Base-by-base conservation (phyloP, 2,888 invertebrate genomes). In the Aricia artaxerxes region DNA sequence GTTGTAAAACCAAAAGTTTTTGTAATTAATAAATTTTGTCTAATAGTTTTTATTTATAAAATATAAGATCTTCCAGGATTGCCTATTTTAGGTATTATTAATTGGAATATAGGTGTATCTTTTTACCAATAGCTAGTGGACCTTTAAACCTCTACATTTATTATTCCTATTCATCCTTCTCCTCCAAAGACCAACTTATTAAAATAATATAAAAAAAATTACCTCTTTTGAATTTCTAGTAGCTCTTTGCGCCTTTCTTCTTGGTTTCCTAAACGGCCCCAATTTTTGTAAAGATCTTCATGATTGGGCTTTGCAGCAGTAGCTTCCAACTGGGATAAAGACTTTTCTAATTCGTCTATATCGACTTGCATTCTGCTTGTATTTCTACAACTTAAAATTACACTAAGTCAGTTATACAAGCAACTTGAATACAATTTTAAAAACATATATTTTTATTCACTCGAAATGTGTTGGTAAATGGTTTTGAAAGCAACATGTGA, bases 221-320 rank as follows among this genome's bases (percentile, higher is more conserved):
- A 96, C 96, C 90, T 88, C 92, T 95, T 96, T 84, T 96, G 96
- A 31, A 88, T 87, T 79, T 94, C 88, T n/a, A 97, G 88, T 61
- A 95, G 87, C 83, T 93, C 88, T 80, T 89, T 89, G 60, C 96
- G 89, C 80, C 96, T 89, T 83, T 95, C 92, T 79, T 95, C 94
- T 87, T 96, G 96, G 78, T 87, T 87, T 24, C 88, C 87, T 11
- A 87, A 82, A 81, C 86, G 90, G 1, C 92, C 92, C 87, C 89
- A 89, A 82, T 93, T 92, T 86, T 94, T 94, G 80, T 93, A 94
- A 11, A 92, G 83, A 1, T 82, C 84, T 82, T 89, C 89, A 82
- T 86, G 89, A 81, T 83, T 81, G 11, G 79, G 84, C 83, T 83
- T 87, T 64, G 83, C 80, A 75, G 83, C 81, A n/a, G 82, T 5